These are phyloP conservation scores for Myocastor coypus DNA, from an alignment of 2,113 vertebrate species.

Conservation along the genomic window DNA sequence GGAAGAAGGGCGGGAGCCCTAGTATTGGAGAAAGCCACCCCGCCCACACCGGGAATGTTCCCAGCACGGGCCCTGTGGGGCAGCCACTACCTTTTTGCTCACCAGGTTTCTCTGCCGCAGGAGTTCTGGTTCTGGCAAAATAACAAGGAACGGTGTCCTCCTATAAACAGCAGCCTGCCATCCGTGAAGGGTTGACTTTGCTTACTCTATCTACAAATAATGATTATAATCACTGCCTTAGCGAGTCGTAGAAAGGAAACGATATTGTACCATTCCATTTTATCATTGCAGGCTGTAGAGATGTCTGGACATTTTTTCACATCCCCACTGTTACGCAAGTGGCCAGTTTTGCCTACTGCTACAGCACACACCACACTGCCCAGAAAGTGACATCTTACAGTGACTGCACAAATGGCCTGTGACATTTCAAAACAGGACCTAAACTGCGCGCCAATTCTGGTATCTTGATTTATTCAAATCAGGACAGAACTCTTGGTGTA, in stretches of 20 bases:
- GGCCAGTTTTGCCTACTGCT: background rate
- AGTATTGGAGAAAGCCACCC: background rate
- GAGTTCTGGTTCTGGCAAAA: slow-evolving; percentile 16
- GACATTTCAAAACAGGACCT: slow-evolving; percentile 40
- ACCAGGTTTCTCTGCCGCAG: background rate
- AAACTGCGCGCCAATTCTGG: background rate
- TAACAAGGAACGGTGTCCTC: background rate
- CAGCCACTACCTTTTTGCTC: background rate
- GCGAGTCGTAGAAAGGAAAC: slow-evolving; percentile 7
- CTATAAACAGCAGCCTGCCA: background rate
- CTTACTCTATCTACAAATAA: slow-evolving; percentile 50
- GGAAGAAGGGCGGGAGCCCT: background rate
- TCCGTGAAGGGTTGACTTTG: background rate
- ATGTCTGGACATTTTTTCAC: slow-evolving; percentile 35
- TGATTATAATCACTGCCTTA: background rate
- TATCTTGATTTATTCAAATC: background rate
- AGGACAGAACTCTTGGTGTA: background rate
- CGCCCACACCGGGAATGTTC: background rate
- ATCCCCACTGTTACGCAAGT: background rate
- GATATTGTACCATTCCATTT: slow-evolving; percentile 2
- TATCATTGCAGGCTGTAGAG: slow-evolving; percentile 52
- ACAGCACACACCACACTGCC: background rate
- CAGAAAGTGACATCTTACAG: background rate
- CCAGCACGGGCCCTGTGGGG: background rate
- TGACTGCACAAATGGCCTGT: background rate